Evolutionary conservation across 2,797 vertebrate genomes (phyloP), one percentile per base, ranked within the genome.

Genomic region (Avahi laniger): DNA sequence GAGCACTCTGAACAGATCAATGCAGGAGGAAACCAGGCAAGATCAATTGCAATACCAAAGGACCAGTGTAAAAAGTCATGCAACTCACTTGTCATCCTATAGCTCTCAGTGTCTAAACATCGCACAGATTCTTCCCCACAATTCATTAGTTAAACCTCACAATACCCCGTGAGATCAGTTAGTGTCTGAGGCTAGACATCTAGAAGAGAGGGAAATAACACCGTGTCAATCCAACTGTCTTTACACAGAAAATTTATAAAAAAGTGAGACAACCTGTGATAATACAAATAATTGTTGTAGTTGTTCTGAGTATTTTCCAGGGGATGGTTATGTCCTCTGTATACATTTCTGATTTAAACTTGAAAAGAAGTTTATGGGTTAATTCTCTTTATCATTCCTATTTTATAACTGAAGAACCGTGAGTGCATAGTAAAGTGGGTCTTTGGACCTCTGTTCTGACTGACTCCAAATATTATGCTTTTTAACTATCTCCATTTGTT

Each of bases 11-110:
- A 97, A 80, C 75, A 95, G 94, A 97, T 98, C 97, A 96, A 95
- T 97, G 86, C n/a, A 95, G 35, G 78, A 97, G 87, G 91, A 97
- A 97, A 97, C 57, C 87, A 96, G 90, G 94, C 96, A 63, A 92
- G 93, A 98, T 97, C 96, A 94, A 97, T 97, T 97, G 84, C 91
- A 96, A 97, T 93, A 97, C 84, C 91, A 94, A 97, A 97, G 80
- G 90, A 81, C 94, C 79, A 59, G 63, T 52, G 72, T 92, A 83
- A 95, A 95, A 94, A 89, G 48, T 79, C 73, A 80, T 57, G 73
- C 54, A 80, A 38, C 91, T 50, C 78, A 7, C 59, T 17, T 96
- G 78, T 54, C 76, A 85, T 92, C 81, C 78, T 89, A 38, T 63
- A 85, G 78, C 41, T 93, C 79, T 54, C 38, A 41, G 48, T 41